Percentiles rank a stretch among this genome's conserved stretches.
These are phyloP conservation scores for Drosophila punjabiensis DNA, from an alignment of 1,140 invertebrate species.

Conservation along the genomic window DNA sequence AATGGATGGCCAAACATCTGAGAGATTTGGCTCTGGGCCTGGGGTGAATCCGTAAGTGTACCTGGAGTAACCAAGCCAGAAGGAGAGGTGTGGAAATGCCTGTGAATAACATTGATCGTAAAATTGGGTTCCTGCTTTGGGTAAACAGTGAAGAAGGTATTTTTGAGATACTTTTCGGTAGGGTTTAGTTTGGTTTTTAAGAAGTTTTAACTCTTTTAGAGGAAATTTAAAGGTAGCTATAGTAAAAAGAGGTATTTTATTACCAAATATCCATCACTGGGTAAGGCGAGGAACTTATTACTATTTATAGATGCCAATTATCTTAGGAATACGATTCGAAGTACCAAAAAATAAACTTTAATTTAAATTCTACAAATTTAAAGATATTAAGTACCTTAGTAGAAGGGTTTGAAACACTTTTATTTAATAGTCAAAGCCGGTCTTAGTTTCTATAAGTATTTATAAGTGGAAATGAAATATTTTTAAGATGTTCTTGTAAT, in stretches of 20 bases:
- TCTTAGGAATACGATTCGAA: not conserved
- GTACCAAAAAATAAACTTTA: not conserved
- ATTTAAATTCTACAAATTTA: not conserved
- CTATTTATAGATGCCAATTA: not conserved
- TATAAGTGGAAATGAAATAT: not conserved
- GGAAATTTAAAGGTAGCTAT: not conserved
- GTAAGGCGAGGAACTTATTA: not conserved
- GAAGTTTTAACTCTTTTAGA: not conserved
- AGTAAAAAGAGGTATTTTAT: not conserved
- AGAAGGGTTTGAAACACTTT: not conserved
- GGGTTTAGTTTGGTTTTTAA: not conserved
- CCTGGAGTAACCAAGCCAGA: not conserved
- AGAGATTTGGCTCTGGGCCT: not conserved
- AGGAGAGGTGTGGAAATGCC: slow-evolving; percentile 5
- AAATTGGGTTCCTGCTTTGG: slow-evolving; percentile 7
- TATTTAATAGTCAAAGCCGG: not conserved
- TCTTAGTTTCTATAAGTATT: not conserved
- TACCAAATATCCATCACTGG: rapidly evolving
- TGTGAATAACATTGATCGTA: not conserved
- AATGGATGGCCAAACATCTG: slow-evolving; percentile 65
- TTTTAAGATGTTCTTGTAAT: not conserved
- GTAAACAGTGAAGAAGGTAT: not conserved
- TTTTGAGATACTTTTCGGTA: not conserved
- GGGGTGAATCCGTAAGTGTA: slow-evolving; percentile 9
- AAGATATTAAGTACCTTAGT: not conserved